Evolutionary conservation across 2,113 vertebrate species (phyloP), one percentile per base, ranked within the genome.

Genomic region (Calonectris borealis): DNA sequence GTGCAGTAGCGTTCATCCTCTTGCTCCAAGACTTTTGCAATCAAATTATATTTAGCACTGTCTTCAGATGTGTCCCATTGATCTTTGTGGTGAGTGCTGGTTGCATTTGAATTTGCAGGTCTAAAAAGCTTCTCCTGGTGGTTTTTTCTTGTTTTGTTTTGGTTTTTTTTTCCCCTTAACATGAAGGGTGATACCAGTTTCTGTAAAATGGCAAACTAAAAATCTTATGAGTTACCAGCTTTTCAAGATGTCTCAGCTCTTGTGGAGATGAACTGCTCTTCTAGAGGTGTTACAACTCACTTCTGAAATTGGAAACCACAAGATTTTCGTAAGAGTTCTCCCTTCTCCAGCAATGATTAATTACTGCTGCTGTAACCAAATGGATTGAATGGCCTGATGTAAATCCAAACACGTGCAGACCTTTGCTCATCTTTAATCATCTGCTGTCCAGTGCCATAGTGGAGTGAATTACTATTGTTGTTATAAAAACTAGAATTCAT

Each of bases 361-460:
- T 94, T 94, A 44, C 57, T 71, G 69, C 89, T 84, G 49, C 55
- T 52, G 20, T 68, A 78, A 60, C 31, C 5, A 54, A 46, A 87
- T 42, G 38, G 52, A 55, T 78, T 83, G 83, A 88, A 48, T 48
- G 44, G 7, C 49, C 70, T 75, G 68, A 42, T 44, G 64, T 86
- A 76, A 86, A 94, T 78, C 86, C 80, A 90, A 60, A 76, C 48
- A 93, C 0, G 0, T 66, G 85, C 57, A 83, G 83, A 86, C 61
- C 91, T 93, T 93, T 92, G 61, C 40, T 82, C 20, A 3, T 91
- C 68, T 91, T 88, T 60, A 92, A 84, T 92, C 77, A 78, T 84
- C 44, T 68, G 12, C 52, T 81, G 61, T 69, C 65, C 44, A 64
- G 12, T 49, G 73, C 52, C 27, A 19, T 10, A 16, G 57, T 64